Evolutionary conservation across 2,888 invertebrate species (phyloP), one percentile per base, ranked within the genome.

Genomic region (Acrocyrtus sp.): DNA sequence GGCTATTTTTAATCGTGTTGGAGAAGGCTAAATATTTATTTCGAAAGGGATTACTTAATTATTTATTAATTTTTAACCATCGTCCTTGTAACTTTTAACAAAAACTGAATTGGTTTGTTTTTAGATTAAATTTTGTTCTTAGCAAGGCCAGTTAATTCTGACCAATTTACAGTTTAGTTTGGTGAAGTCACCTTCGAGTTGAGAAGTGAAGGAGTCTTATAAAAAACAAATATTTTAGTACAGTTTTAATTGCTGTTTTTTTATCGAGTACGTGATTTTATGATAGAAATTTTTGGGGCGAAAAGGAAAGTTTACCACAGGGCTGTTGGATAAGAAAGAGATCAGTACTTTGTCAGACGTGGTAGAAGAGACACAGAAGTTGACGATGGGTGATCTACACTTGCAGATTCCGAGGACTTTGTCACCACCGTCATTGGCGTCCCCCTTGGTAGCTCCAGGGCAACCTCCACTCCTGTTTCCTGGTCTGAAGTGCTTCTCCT

Each of bases 311-410:
- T 45, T 19, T 17, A 12, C 17, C 5, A 45, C n/a, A 12, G 5
- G 19, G 6, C 17, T 45, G 5, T 10, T 10, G 47, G n/a, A 19
- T 17, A 12, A 45, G 19, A 45, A 45, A 45, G 47, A 47, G 45
- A 48, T 68, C 69, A 63, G 74, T 68, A 56, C 63, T 54, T 48
- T 58, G 60, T 56, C 57, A 62, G 73, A 63, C 67, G 22, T 51
- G 62, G 57, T 53, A 57, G 67, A 73, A 48, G 62, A 62, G 45
- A 66, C 45, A 57, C 41, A 39, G 66, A 57, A 57, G 63, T 72
- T 65, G 72, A 72, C 56, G 51, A 67, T 67, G 73, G 61, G 47
- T 67, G 73, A 62, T 29, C 50, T 61, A 67, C 57, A 56, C 27
- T 10, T 61, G 1, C 58, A 67, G 17, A n/a, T 61, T 48, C 63